Base-by-base conservation (phyloP, 2,888 invertebrate species). In the Notodromas monacha region DNA sequence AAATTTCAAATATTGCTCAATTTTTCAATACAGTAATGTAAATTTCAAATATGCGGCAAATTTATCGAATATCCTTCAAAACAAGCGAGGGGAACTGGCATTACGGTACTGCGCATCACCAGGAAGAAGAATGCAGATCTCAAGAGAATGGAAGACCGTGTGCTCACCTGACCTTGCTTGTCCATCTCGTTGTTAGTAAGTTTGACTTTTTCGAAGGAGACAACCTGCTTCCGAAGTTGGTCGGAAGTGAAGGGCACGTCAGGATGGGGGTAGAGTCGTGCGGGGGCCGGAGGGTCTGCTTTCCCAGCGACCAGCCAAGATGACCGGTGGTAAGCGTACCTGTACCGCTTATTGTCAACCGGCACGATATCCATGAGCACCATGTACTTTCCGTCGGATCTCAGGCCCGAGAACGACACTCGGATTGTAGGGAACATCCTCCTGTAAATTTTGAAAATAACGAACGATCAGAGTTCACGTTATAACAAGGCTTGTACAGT, bases 121-220 rank as follows among this genome's bases (percentile, higher is more conserved):
- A n/a, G n/a, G n/a, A n/a, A n/a, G n/a, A n/a, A n/a, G n/a, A n/a
- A n/a, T n/a, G n/a, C n/a, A n/a, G n/a, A n/a, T n/a, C n/a, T n/a
- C n/a, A n/a, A n/a, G n/a, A n/a, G n/a, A n/a, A n/a, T n/a, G n/a
- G n/a, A n/a, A n/a, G n/a, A n/a, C n/a, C n/a, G n/a, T n/a, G n/a
- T n/a, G n/a, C 58, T 57, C 46, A 68, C 68, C 54, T 68, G 66
- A 40, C 66, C 66, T 39, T 63, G 60, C 43, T 65, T 65, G 46
- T 67, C 67, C 59, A 69, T 61, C 49, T 70, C 69, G 49, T 72
- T 72, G 50, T 72, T 73, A 40, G 72, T 73, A 34, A 72, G 56
- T 45, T 72, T 73, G 41, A 70, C 65, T 50, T 72, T 73, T 48
- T 72, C 72, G 51, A 72, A 72, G 26, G 68, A 67, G 34, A 73